Conservation (phyloP, 2,888 invertebrate genomes). For the Acrobeloides nanus region DNA sequence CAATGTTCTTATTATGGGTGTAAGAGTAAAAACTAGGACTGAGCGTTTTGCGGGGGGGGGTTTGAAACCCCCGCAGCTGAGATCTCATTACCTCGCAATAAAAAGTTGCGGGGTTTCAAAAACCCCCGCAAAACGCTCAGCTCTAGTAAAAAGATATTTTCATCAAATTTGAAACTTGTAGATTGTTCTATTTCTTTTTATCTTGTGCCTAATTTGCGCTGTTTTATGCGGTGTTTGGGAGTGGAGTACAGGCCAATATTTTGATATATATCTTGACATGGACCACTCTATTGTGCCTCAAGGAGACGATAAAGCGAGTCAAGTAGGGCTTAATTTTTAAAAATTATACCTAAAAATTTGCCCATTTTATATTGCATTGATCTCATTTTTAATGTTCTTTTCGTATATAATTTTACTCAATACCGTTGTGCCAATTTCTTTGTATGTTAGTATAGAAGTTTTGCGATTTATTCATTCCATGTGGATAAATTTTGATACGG, state of each 20-base stretch:
- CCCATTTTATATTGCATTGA: conserved; percentile 67
- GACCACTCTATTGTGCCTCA: conserved; percentile 19
- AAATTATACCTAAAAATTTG: too few species aligned
- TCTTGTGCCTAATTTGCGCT: conserved; percentile 94
- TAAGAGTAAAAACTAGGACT: conserved; percentile 60
- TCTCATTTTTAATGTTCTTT: conserved; percentile 92
- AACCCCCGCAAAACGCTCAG: too few species aligned
- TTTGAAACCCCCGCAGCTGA: too few species aligned
- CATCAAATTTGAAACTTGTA: conserved; percentile 58
- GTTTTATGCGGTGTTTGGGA: conserved; percentile 97
- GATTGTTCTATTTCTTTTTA: conserved; percentile 95
- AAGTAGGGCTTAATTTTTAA: too few species aligned
- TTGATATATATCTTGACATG: conserved; percentile 50
- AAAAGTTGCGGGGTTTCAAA: too few species aligned
- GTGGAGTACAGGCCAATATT: conserved; percentile 67
- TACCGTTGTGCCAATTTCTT: conserved; percentile 97
- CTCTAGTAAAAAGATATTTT: not conserved
- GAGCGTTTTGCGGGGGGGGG: not conserved
- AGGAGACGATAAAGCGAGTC: conserved; percentile 13
- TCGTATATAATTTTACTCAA: conserved; percentile 98
- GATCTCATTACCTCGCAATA: too few species aligned
- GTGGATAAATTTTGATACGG: conserved; percentile 96
- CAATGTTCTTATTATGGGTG: conserved; percentile 96
- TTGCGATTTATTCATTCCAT: conserved; percentile 96
- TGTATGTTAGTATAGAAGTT: conserved; percentile 83